Evolutionary conservation across 2,888 invertebrate species (phyloP), one percentile per base, ranked within the genome.

Genomic region (Nephrocerus scutellatus): DNA sequence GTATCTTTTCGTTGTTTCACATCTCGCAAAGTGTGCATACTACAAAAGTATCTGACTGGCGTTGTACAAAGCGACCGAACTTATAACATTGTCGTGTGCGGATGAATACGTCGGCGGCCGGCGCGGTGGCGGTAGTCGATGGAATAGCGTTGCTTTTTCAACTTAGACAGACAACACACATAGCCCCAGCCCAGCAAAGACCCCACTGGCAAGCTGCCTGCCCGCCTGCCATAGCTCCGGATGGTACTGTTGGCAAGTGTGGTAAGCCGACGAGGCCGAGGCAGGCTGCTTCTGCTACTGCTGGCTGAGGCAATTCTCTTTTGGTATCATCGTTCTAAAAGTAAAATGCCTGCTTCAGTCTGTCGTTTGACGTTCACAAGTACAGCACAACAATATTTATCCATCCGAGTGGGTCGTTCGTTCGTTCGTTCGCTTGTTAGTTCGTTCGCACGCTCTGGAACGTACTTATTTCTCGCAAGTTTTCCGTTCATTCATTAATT

Each of bases 311-410:
- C 28, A 33, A 31, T 33, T 42, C 42, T 45, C 48, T 37, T 41
- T 40, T 54, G 57, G 59, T 59, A 59, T 57, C 55, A 56, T 58
- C 58, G 56, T 58, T 59, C 58, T 57, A 52, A 56, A 59, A 55
- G 58, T 53, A 56, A 56, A 60, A 58, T 58, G 62, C 63, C 60
- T 61, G 59, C 57, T 55, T 64, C 59, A 66, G 68, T 67, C 57
- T 60, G 65, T 60, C 59, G 57, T 61, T 61, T 59, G 66, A 59
- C 66, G 59, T 65, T 60, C 60, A 55, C 50, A 60, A 53, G 42
- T 40, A 20, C 31, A 54, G 48, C 52, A 50, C 55, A 52, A 31
- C 52, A 47, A 39, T 41, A 44, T 25, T 30, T 31, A 16, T 36
- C 30, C 12, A 12, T 26, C 26, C 26, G 26, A 8, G 6, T 14